phyloP scores from a whole-genome alignment of 2,888 invertebrate genomes.

The Dendrolimus pini region DNA sequence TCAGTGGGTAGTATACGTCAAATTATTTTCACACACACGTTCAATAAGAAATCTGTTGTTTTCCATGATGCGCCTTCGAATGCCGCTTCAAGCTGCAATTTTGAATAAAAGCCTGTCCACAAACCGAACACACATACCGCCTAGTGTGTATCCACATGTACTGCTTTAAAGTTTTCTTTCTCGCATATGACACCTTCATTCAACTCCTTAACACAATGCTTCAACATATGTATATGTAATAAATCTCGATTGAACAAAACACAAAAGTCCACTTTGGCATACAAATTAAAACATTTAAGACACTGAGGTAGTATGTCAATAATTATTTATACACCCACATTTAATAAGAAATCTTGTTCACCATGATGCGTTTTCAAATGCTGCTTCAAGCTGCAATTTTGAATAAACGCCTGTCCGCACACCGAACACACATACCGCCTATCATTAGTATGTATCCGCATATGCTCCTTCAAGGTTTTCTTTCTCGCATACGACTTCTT shows the following conservation, averaged over 20 bases:
- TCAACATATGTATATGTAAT: constrained; percentile 32
- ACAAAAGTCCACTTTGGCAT: no score
- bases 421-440: constrained; percentile 53
- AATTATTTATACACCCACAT: no score
- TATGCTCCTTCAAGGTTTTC: constrained; percentile 40
- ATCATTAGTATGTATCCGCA: constrained; percentile 42
- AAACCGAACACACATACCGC: constrained; percentile 52
- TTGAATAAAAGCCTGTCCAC: constrained; percentile 64
- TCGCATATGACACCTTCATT: constrained; percentile 50
- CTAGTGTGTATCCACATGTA: constrained; percentile 44
- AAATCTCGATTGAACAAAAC: no score
- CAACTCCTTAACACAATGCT: constrained; percentile 31
- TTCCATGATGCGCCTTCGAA: constrained; percentile 51
- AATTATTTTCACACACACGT: constrained; percentile 34
- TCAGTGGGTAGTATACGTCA: constrained; percentile 29
- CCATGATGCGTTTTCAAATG: constrained; percentile 60
- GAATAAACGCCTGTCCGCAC: constrained; percentile 64
- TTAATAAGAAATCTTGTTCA: constrained; percentile 12
- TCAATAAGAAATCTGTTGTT: constrained; percentile 15
- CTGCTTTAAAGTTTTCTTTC: constrained; percentile 37
- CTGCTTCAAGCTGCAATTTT: constrained; percentile 58
- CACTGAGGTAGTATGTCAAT: no score
- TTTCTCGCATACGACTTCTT: constrained; percentile 44
- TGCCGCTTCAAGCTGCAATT: constrained; percentile 63
- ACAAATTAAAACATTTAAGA: no score